Evolutionary conservation across 2,113 vertebrate genomes (phyloP).

Genomic region (Pycnonotus jocosus): DNA sequence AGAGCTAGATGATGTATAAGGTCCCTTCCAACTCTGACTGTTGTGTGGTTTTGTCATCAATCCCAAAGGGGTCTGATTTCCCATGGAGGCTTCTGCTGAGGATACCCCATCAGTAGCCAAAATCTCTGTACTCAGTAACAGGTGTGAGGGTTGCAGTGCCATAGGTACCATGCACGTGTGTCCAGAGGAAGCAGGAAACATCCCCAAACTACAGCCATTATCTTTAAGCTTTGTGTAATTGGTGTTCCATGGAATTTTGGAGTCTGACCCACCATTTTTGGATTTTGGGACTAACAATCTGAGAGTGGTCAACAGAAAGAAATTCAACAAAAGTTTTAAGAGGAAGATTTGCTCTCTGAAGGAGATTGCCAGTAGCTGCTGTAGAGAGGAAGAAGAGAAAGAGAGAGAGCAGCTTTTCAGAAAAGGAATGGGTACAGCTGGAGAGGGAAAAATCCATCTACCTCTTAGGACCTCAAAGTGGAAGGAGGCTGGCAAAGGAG

Average conservation of each 20-base stretch:
- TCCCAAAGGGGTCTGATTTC: background rate
- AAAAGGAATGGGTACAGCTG: background rate
- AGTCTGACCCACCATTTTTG: background rate
- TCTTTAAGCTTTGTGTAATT: background rate
- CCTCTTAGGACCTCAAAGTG: background rate
- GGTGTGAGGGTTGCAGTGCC: background rate
- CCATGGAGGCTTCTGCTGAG: background rate
- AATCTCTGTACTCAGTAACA: background rate
- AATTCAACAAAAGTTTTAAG: background rate
- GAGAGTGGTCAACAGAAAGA: background rate
- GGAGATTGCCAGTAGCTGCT: background rate
- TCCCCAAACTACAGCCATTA: background rate
- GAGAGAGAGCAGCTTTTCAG: background rate
- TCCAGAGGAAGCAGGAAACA: background rate
- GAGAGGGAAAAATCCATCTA: background rate
- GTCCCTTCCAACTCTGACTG: background rate
- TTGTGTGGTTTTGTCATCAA: background rate
- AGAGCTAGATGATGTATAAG: background rate
- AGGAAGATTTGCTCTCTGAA: background rate
- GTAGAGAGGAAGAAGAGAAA: background rate
- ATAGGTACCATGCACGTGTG: rapidly evolving
- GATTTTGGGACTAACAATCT: background rate
- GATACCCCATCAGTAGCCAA: background rate
- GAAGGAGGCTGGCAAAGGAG: background rate
- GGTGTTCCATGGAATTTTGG: background rate